Percentiles rank a stretch among this genome's conserved stretches.
Evolutionary conservation across 2,113 vertebrate species (phyloP).

Genomic region (Chamaea fasciata): DNA sequence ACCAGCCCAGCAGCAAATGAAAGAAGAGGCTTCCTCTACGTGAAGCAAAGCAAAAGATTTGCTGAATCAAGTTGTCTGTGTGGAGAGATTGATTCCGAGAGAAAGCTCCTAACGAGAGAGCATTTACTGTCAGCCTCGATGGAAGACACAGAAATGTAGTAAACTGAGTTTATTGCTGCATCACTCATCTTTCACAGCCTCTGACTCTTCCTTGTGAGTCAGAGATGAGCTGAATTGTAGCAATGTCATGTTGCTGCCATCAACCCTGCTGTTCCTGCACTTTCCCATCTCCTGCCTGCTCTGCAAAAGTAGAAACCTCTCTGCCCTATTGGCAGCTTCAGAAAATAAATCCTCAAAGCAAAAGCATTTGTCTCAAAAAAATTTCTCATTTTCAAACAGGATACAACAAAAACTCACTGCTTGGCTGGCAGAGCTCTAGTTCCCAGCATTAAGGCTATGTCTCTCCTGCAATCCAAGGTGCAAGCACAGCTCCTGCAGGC

Average conservation of each 20-base stretch:
- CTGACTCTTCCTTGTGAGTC: not conserved
- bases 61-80: not conserved
- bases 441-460: slow-evolving; percentile 19
- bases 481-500: slow-evolving; percentile 46
- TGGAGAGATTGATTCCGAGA: not conserved
- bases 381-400: slow-evolving; percentile 6
- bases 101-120: not conserved
- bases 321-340: not conserved
- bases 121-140: not conserved
- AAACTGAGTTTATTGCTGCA: not conserved
- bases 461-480: not conserved
- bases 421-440: not conserved
- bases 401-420: not conserved
- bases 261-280: not conserved
- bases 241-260: not conserved
- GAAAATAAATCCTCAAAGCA: not conserved
- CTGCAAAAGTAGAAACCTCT: not conserved
- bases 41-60: not conserved
- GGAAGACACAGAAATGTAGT: not conserved
- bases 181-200: not conserved
- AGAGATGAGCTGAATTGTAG: not conserved
- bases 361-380: not conserved
- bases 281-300: not conserved
- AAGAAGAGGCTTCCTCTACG: not conserved
- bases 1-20: not conserved